Conservation (phyloP, 1,140 invertebrate species). For the Pantala flavescens region DNA sequence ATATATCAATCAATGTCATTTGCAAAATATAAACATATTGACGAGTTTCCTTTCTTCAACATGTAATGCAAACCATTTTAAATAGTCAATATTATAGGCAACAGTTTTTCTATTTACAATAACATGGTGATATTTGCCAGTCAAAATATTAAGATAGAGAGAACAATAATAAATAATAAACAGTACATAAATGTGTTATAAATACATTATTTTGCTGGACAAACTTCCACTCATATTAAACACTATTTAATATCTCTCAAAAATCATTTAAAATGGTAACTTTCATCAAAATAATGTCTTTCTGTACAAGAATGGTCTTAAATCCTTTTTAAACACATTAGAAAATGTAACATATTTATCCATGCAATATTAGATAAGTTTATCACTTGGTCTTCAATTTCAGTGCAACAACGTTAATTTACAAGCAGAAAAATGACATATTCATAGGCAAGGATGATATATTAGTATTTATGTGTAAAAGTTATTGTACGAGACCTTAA, state of each 20-base stretch:
- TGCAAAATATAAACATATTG: constrained; percentile 10
- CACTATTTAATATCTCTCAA: constrained; percentile 10
- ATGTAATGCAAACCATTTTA: constrained; percentile 6
- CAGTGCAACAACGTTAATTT: constrained; percentile 2
- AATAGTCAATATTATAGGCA: constrained; percentile 5
- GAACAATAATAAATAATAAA: constrained; percentile 11
- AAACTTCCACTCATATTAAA: constrained; percentile 10
- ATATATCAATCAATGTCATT: constrained; percentile 1
- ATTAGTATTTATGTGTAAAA: constrained; percentile 8
- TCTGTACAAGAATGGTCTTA: constrained; percentile 3
- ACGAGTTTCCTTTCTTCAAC: not conserved
- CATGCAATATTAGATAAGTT: constrained; percentile 5
- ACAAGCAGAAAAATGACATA: not conserved
- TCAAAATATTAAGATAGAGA: not conserved
- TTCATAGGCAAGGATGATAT: constrained; percentile 5
- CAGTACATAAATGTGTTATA: constrained; percentile 10
- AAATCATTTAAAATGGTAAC: constrained; percentile 10
- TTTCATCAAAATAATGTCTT: constrained; percentile 10
- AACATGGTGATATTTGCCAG: constrained; percentile 1
- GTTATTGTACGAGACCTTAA: constrained; percentile 2
- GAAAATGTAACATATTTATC: constrained; percentile 10
- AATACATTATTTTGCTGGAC: constrained; percentile 1
- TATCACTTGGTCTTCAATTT: constrained; percentile 10
- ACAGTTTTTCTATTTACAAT: not conserved
- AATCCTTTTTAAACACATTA: constrained; percentile 5